Evolutionary conservation across 2,797 vertebrate species (phyloP), one percentile per base, ranked within the genome.

Genomic region (Myoxocephalus aenaeus): DNA sequence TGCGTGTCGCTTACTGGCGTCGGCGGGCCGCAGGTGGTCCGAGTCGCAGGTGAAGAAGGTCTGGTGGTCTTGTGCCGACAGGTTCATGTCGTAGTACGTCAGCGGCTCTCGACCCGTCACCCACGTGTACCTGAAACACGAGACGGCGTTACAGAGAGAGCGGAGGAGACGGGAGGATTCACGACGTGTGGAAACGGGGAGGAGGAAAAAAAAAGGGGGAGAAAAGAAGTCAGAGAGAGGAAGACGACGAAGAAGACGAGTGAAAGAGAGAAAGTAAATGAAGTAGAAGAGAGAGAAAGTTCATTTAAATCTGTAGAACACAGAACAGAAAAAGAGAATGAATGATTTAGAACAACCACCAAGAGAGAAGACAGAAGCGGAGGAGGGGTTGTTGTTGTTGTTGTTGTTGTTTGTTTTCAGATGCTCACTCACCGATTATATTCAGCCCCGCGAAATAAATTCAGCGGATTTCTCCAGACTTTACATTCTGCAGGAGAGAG

Each of bases 381-480:
- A 36, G 53, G 57, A 22, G 56, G 36, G 2, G 36, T 2, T 9
- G 36, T 38, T 32, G 32, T 32, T 32, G 32, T 32, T 32, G 32
- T 32, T 32, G 32, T 32, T 38, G 36, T 44, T 44, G 13, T 44
- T 48, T 48, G 27, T 25, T 29, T 70, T 62, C 48, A 79, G 13
- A 64, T 57, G 56, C 73, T 82, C 77, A 95, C 97, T 97, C 92
- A 99, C 98, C 98, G 94, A 92, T 99, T 99, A 95, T 99, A 99
- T 89, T 99, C 98, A 0, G 98, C 98, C 90, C 98, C 98, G 88
- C 98, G 94, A 92, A 99, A 99, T 79, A 99, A 95, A 95, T 99
- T 99, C 89, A 99, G 94, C 63, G 98, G 98, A 95, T 99, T 99
- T 94, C 98, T 94, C 98, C 98, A 99, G 29, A 99, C 98, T 96